A percentile compares a stretch with the other conserved stretches of the same genome.
Conservation (phyloP, 2,797 vertebrate genomes). For the Phylloscopus collybita region DNA sequence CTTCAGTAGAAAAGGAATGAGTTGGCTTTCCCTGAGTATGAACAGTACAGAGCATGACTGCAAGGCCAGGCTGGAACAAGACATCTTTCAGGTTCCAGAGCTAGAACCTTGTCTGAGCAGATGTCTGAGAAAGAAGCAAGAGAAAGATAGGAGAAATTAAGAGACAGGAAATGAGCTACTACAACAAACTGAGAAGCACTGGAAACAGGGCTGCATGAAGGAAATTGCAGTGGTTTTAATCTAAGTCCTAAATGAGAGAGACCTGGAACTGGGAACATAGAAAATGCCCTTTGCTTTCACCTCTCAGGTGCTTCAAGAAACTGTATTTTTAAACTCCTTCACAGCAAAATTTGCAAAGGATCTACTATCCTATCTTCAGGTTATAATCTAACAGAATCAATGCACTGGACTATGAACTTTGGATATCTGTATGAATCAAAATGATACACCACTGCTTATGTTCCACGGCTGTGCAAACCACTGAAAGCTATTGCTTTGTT, state of each 20-base stretch:
- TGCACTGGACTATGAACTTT: neutral
- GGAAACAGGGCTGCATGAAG: neutral
- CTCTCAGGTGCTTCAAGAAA: neutral
- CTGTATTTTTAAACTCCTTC: neutral
- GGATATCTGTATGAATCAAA: neutral
- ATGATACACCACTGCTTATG: too few relatives aligned
- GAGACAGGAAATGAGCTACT: neutral
- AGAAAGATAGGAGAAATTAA: neutral
- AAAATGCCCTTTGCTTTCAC: neutral
- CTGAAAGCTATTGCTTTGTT: neutral
- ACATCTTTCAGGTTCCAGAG: neutral
- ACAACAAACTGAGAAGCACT: neutral
- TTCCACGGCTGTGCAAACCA: neutral
- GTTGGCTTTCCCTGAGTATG: neutral
- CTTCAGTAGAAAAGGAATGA: neutral
- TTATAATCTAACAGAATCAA: neutral
- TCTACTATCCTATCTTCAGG: neutral
- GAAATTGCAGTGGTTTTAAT: neutral
- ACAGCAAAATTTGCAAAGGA: neutral
- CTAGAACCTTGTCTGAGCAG: neutral
- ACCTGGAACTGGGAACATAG: neutral
- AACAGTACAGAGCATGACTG: neutral
- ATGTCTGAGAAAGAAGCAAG: neutral
- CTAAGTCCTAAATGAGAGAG: neutral
- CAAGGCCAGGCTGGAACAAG: neutral